Percentiles rank a stretch among this genome's conserved stretches.
These are phyloP conservation scores for Myotis daubentonii DNA, from an alignment of 2,797 vertebrate genomes.

Conservation along the genomic window DNA sequence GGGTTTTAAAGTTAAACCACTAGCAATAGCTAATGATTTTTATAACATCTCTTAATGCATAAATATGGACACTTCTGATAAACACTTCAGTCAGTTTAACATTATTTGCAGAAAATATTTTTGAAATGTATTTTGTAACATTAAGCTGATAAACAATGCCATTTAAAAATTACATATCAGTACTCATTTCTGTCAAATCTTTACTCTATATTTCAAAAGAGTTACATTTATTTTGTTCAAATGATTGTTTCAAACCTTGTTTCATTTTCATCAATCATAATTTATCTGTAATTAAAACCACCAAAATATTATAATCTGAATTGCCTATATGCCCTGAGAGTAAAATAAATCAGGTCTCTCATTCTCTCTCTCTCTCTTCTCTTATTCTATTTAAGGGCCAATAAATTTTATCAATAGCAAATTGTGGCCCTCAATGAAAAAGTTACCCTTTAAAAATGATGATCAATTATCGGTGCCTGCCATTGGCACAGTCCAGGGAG, in stretches of 20 bases:
- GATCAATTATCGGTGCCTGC: constrained; percentile 16
- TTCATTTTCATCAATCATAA: constrained; percentile 47
- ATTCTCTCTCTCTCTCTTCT: background rate
- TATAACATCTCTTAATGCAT: background rate
- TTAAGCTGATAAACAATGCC: constrained; percentile 37
- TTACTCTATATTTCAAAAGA: constrained; percentile 43
- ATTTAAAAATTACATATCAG: background rate
- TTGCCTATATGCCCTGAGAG: background rate
- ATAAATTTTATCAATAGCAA: background rate
- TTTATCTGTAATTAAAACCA: constrained; percentile 20
- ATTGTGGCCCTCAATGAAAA: background rate
- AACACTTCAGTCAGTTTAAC: constrained; percentile 20
- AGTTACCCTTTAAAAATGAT: background rate
- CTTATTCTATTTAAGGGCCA: background rate
- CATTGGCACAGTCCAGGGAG: background rate
- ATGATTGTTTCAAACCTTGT: constrained; percentile 29
- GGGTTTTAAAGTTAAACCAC: constrained; percentile 2
- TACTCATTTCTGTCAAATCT: background rate
- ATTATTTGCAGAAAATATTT: constrained; percentile 36
- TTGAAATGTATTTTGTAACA: constrained; percentile 25
- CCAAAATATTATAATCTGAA: constrained; percentile 41
- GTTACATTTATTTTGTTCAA: constrained; percentile 38
- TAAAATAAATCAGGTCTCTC: background rate
- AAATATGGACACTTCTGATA: background rate
- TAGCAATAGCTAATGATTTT: constrained; percentile 21